Evolutionary conservation across 1,140 invertebrate species (phyloP).

Genomic region (Sarcophaga bullata): DNA sequence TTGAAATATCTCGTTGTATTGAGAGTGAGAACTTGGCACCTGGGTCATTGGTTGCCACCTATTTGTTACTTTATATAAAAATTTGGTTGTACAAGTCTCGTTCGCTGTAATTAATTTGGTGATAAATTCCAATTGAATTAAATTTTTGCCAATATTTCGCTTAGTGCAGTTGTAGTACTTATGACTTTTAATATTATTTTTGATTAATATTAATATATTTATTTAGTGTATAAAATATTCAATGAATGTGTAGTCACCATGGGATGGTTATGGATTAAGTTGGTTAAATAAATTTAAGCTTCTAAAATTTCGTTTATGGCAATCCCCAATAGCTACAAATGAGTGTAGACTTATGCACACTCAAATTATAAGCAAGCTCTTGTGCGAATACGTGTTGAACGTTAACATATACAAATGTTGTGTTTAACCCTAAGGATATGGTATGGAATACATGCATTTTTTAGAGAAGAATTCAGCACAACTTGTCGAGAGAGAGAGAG

Average conservation of each 20-base stretch:
- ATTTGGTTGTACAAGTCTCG: no score
- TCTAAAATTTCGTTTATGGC: not conserved
- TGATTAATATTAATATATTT: no score
- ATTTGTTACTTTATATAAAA: no score
- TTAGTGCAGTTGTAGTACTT: no score
- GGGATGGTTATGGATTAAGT: constrained; percentile 5
- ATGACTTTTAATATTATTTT: no score
- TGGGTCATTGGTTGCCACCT: no score
- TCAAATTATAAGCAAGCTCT: not conserved
- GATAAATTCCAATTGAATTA: no score
- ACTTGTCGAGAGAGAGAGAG: no score
- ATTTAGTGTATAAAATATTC: not conserved
- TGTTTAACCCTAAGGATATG: not conserved
- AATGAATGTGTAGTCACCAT: not conserved
- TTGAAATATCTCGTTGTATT: no score
- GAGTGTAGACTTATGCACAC: not conserved
- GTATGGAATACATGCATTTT: not conserved
- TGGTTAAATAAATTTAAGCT: not conserved
- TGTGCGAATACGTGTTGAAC: not conserved
- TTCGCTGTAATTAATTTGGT: no score
- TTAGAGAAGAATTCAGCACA: not conserved
- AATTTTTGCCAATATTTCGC: no score
- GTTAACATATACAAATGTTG: not conserved
- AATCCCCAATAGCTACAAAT: not conserved
- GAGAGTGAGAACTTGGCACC: no score